Conservation (phyloP, 1,140 invertebrate species). For the Zeugodacus cucurbitae region DNA sequence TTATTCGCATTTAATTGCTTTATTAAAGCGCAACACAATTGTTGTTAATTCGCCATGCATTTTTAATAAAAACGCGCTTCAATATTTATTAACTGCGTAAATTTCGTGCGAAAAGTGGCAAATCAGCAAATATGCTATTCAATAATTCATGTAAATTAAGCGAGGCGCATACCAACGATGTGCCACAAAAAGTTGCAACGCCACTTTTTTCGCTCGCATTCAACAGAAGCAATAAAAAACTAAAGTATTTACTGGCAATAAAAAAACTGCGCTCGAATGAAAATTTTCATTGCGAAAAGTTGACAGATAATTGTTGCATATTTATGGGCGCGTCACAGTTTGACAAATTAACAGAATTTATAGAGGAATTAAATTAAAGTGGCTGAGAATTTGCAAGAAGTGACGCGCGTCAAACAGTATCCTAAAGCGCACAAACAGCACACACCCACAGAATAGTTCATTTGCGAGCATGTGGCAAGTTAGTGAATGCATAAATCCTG, state of each 20-base stretch:
- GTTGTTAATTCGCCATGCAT: neutral
- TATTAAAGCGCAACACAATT: neutral
- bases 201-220: neutral
- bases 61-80: neutral
- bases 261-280: neutral
- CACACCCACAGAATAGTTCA: neutral
- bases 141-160: neutral
- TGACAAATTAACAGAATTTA: conserved; percentile 34
- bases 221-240: neutral
- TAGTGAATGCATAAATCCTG: conserved; percentile 8
- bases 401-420: neutral
- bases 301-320: conserved; percentile 16
- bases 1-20: neutral
- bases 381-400: neutral
- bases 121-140: neutral
- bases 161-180: neutral
- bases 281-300: conserved; percentile 20
- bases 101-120: neutral
- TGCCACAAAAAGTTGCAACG: too few species aligned
- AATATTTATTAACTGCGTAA: neutral
- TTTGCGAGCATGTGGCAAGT: neutral
- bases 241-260: neutral
- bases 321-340: conserved; percentile 15
- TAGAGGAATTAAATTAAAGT: conserved; percentile 10
- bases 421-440: neutral